Evolutionary conservation across 2,888 invertebrate species (phyloP).

Genomic region (Syrphus vitripennis): DNA sequence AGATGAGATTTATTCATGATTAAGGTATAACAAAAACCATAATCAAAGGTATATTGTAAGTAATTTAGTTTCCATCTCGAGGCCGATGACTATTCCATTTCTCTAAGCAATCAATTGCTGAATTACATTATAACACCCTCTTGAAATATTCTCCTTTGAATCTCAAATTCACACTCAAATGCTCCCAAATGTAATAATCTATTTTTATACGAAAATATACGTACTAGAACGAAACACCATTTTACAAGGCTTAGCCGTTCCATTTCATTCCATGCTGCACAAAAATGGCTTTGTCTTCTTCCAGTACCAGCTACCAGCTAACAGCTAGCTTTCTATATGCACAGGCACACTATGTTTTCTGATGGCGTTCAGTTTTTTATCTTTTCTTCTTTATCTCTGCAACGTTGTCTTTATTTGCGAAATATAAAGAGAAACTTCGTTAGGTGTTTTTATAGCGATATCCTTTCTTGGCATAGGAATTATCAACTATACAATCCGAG

Average conservation of each 20-base stretch:
- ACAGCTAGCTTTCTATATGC: conserved; percentile 40
- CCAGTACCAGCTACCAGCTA: too few species aligned
- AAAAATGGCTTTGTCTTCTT: conserved; percentile 51
- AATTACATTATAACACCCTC: background rate
- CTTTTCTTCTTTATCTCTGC: conserved; percentile 21
- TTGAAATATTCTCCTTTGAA: background rate
- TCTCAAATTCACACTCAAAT: background rate
- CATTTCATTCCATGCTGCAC: background rate
- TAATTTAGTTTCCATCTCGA: background rate
- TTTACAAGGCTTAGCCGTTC: background rate
- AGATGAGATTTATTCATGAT: too few species aligned
- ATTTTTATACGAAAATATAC: background rate
- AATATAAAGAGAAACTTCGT: conserved; percentile 46
- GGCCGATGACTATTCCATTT: background rate
- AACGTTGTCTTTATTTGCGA: conserved; percentile 19
- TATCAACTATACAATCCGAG: conserved; percentile 4
- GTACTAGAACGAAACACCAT: background rate
- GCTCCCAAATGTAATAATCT: background rate
- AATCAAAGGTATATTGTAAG: background rate
- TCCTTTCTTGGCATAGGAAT: conserved; percentile 30
- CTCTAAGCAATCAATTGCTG: background rate
- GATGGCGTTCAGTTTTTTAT: background rate
- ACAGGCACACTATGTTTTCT: conserved; percentile 11
- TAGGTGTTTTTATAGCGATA: background rate
- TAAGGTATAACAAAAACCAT: too few species aligned